phyloP scores from a whole-genome alignment of 2,888 invertebrate species.

The Allacma fusca region DNA sequence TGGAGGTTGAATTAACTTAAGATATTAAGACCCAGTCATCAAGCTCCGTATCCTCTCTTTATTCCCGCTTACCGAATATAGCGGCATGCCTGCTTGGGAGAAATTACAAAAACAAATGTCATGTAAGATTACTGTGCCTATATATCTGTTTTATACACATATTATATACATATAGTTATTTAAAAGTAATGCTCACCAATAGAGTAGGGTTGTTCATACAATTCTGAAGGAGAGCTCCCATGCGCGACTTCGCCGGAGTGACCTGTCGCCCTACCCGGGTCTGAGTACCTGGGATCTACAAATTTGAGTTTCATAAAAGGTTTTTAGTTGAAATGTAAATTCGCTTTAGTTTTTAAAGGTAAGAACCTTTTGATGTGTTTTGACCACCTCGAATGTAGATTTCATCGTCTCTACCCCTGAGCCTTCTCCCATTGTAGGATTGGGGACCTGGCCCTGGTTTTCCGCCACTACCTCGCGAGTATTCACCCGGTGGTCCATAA shows the following conservation, averaged over 20 bases:
- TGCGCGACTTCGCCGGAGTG: neutral
- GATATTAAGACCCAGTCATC: neutral
- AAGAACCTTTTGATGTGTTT: too few relatives aligned
- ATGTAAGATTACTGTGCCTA: too few relatives aligned
- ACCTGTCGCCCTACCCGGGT: neutral
- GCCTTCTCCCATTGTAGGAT: too few relatives aligned
- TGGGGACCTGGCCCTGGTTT: too few relatives aligned
- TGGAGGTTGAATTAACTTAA: neutral
- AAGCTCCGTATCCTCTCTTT: constrained; percentile 5
- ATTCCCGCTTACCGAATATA: constrained; percentile 34
- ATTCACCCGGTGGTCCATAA: neutral
- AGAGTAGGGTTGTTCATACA: constrained; percentile 21
- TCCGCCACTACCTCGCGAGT: neutral
- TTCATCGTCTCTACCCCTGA: too few relatives aligned
- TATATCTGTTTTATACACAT: neutral
- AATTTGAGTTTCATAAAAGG: too few relatives aligned
- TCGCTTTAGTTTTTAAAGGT: too few relatives aligned
- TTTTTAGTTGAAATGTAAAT: too few relatives aligned
- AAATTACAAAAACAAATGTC: neutral
- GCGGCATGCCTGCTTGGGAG: constrained; percentile 36
- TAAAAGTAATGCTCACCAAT: constrained; percentile 30
- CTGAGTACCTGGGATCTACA: neutral
- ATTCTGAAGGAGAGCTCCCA: constrained; percentile 23
- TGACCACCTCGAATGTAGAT: too few relatives aligned
- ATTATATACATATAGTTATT: neutral